Evolutionary conservation across 2,797 vertebrate genomes (phyloP), one percentile per base, ranked within the genome.

Genomic region (Ptychobarbus kaznakovi): DNA sequence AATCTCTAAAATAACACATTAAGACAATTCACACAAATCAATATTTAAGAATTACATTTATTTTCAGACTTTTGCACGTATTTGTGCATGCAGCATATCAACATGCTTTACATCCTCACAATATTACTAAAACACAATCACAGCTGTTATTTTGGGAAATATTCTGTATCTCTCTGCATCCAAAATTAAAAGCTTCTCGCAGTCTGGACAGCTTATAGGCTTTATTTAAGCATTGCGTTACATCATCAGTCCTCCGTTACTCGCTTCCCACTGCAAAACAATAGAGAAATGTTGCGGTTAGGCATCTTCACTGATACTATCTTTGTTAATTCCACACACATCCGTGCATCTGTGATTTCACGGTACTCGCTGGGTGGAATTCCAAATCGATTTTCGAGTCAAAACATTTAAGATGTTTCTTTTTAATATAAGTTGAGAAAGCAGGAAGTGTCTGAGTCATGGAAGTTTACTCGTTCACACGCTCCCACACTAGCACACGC

Each of bases 361-460:
- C 11, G 61, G 38, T 77, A 61, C 77, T 86, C 84, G 85, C 91
- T 90, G 90, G 92, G 89, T 88, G 89, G 83, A 92, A 44, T 69
- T 78, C 42, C 56, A 82, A 93, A 94, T 94, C 92, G 92, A 94
- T 95, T 95, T 87, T 90, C 80, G 65, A 92, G 88, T 88, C 86
- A 91, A 92, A 94, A 94, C 92, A 93, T 90, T 92, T 91, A 87
- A 77, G 87, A 91, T 93, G 93, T 93, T 92, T 93, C 90, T 94
- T 93, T 91, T 92, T 92, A 94, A 94, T 93, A 92, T 91, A 91
- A 94, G 92, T 93, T 91, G 91, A 92, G 91, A 92, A 90, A 92
- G 91, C 94, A 94, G 94, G 94, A 95, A 94, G 93, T 93, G 92
- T 90, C 92, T 91, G 91, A 91, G 92, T 94, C 93, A 94, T 87